Conservation (phyloP, 2,888 invertebrate species). For the Strigamia maritima region DNA sequence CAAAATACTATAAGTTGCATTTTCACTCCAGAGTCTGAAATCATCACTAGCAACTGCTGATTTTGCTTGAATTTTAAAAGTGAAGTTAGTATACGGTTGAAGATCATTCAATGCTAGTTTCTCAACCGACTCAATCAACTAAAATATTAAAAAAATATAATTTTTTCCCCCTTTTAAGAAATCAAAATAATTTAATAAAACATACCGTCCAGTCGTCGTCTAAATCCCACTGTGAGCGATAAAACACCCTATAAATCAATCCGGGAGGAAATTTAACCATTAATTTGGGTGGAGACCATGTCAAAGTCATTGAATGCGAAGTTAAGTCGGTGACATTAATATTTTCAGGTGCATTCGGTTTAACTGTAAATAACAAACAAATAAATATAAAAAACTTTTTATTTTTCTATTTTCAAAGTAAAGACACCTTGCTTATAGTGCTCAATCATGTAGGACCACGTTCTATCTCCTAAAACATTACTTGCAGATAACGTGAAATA, state of each 20-base stretch:
- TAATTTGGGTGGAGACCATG: background rate
- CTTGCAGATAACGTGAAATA: background rate
- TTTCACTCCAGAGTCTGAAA: constrained; percentile 35
- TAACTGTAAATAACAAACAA: background rate
- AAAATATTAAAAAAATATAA: background rate
- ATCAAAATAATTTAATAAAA: background rate
- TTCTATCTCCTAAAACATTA: background rate
- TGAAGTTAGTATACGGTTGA: constrained; percentile 39
- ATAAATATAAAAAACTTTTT: background rate
- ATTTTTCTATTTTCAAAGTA: background rate
- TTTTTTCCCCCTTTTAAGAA: too few species aligned
- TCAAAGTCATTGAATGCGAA: background rate
- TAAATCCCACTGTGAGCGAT: constrained; percentile 57
- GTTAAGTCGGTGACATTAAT: background rate
- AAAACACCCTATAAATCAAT: constrained; percentile 57
- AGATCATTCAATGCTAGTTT: constrained; percentile 9
- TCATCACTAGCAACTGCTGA: constrained; percentile 26
- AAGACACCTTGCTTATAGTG: background rate
- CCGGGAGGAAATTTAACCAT: constrained; percentile 58
- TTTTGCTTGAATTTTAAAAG: constrained; percentile 12
- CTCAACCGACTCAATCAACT: background rate
- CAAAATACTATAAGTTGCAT: background rate
- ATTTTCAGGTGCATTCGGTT: background rate
- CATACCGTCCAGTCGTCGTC: constrained; percentile 45
- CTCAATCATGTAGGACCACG: background rate